Base-by-base conservation (phyloP, 2,888 invertebrate genomes). In the Conistra vaccinii region DNA sequence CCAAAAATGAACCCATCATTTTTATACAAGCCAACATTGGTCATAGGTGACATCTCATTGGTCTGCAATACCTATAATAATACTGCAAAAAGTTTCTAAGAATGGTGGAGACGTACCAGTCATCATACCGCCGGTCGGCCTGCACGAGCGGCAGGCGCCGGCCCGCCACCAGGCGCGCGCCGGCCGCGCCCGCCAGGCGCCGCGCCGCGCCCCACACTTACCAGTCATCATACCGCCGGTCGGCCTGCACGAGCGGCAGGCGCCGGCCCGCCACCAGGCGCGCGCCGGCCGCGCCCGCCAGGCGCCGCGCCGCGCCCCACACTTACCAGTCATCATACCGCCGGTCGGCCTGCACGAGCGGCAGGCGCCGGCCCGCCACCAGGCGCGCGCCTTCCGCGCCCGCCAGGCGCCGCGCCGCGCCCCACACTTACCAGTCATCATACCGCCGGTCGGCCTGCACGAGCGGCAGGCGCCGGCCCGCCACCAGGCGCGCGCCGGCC, bases 171-270 rank as follows among this genome's bases (percentile, higher is more conserved):
- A 99, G 98, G 73, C 98, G 97, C 3, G 94, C 94, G 20, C 78
- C 97, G 0, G 98, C 98, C 0, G 98, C 98, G 84, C 98, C 98
- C 3, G 98, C 98, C 73, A 99, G 93, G 97, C 9, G 97, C n/a
- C n/a, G 95, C 61, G 70, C 63, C 98, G 97, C 39, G 98, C 98
- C 88, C 98, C 98, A 55, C 97, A 97, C 81, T n/a, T n/a, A n/a
- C n/a, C n/a, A n/a, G n/a, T n/a, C n/a, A n/a, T n/a, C n/a, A n/a
- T n/a, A n/a, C 29, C 92, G 82, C 0, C 90, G 75, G 83, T 95
- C 95, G 0, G 95, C 94, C 61, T 95, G 95, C 69, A 95, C 95
- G 0, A 96, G 89, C 6, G 96, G 95, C 83, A 94, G 87, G 0
- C 93, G 70, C 0, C 95, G 97, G 85, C 98, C 98, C 0, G 98